Evolutionary conservation across 1,140 invertebrate genomes (phyloP).

Genomic region (Sycophila sp.): DNA sequence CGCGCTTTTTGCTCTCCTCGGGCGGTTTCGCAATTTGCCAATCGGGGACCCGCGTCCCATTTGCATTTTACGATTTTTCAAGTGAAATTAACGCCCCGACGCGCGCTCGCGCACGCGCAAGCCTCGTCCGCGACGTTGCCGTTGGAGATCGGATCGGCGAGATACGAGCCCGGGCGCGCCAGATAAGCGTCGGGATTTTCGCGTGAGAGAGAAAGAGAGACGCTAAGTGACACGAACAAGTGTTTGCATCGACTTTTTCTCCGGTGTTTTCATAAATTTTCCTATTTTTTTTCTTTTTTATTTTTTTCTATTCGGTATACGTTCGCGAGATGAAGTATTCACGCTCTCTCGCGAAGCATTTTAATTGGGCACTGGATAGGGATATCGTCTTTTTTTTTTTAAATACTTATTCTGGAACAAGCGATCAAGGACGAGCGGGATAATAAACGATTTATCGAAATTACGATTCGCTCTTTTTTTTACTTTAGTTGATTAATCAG

Average conservation of each 20-base stretch:
- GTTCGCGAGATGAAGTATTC: neutral
- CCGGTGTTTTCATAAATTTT: neutral
- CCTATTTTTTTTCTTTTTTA: neutral
- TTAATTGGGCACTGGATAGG: conserved; percentile 1
- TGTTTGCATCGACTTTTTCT: conserved; percentile 17
- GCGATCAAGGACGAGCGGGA: neutral
- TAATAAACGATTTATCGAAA: conserved; percentile 7
- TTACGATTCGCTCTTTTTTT: neutral
- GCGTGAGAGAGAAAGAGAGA: neutral
- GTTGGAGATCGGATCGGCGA: neutral
- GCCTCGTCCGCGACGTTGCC: neutral
- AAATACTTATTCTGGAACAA: too few species aligned
- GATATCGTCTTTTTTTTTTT: neutral
- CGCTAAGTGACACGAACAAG: conserved; percentile 24
- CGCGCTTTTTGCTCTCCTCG: neutral
- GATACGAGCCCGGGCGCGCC: neutral
- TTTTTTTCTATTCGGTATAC: neutral
- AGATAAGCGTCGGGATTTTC: conserved; percentile 29
- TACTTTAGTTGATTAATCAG: neutral
- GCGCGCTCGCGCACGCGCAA: conserved; percentile 5
- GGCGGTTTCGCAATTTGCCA: conserved; percentile 63
- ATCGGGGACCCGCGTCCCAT: conserved; percentile 55
- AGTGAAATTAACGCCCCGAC: conserved; percentile 60
- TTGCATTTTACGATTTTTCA: conserved; percentile 67
- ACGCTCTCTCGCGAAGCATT: neutral